A percentile compares a stretch with the other conserved stretches of the same genome.
Conservation (phyloP, 2,797 vertebrate genomes). For the Fundulus diaphanus region DNA sequence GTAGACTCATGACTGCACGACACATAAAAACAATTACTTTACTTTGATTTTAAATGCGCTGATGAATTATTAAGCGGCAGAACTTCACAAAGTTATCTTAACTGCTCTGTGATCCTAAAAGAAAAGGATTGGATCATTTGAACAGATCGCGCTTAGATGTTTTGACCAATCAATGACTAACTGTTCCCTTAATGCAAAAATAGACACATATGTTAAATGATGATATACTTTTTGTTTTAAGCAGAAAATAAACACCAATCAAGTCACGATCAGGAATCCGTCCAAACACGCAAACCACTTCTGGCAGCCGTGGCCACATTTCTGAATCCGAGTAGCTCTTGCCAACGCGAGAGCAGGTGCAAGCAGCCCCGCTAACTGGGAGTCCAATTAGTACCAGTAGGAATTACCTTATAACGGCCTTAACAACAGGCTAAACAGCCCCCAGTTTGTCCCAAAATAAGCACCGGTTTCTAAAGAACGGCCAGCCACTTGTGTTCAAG, state of each 20-base stretch:
- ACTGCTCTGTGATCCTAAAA: background rate
- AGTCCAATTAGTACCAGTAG: conserved; percentile 39
- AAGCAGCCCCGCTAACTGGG: conserved; percentile 11
- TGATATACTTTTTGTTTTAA: background rate
- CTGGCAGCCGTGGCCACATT: conserved; percentile 16
- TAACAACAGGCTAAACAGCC: conserved; percentile 29
- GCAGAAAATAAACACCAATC: background rate
- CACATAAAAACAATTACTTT: background rate
- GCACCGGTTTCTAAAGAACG: conserved; percentile 36
- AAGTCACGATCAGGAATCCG: background rate
- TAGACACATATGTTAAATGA: background rate
- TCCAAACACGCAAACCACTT: conserved; percentile 3
- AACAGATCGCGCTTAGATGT: background rate
- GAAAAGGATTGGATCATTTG: background rate
- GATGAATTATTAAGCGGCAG: background rate
- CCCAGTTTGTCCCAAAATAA: conserved; percentile 15
- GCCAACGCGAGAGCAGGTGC: conserved; percentile 64
- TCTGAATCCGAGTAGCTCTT: conserved; percentile 17
- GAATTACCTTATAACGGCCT: conserved; percentile 19
- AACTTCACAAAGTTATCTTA: background rate
- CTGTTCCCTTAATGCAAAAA: background rate
- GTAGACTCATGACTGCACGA: background rate
- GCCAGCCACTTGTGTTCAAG: conserved; percentile 48
- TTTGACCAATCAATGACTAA: background rate
- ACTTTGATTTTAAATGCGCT: background rate